These are phyloP conservation scores for Choloepus didactylus DNA, from an alignment of 2,797 vertebrate genomes.

Conservation along the genomic window DNA sequence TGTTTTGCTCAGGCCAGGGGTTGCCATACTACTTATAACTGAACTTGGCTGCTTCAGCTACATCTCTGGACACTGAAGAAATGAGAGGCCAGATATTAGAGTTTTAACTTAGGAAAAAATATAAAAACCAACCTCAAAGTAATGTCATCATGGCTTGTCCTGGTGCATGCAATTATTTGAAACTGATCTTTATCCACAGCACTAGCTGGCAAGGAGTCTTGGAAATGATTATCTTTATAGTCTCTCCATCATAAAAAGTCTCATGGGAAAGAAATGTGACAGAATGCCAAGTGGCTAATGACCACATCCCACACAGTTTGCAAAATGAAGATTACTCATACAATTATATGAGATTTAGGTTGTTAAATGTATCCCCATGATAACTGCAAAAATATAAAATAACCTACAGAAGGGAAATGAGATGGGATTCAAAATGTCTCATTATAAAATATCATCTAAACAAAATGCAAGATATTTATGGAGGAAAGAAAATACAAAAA, in stretches of 20 bases:
- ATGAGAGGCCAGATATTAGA: neutral
- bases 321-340: neutral
- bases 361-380: too few species aligned
- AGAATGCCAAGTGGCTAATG: neutral
- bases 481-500: too few species aligned
- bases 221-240: neutral
- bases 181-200: neutral
- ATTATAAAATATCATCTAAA: too few species aligned
- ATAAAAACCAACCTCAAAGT: neutral
- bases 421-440: too few species aligned
- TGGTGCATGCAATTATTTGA: neutral
- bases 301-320: rapidly evolving
- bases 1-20: too few species aligned
- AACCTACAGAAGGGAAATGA: too few species aligned
- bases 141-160: neutral
- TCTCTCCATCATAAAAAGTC: neutral
- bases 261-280: neutral
- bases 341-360: neutral
- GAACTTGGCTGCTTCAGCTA: neutral
- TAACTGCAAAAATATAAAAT: too few species aligned
- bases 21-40: neutral
- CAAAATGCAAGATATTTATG: too few species aligned
- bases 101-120: neutral
- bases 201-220: neutral
- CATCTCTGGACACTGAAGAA: neutral